Base-by-base conservation (phyloP, 1,140 invertebrate species). In the Melanaphis sacchari region DNA sequence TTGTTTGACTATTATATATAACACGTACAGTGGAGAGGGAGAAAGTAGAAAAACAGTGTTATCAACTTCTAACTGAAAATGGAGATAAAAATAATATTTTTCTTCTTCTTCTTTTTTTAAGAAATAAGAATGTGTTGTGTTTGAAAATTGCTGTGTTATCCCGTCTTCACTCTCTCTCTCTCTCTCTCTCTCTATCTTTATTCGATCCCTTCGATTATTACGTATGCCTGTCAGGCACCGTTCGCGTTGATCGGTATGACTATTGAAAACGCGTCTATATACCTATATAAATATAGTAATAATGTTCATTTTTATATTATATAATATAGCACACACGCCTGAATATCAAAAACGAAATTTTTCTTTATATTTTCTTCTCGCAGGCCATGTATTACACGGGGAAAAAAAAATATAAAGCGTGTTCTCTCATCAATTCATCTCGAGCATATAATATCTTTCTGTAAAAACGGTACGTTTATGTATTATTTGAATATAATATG, bases 161-260 rank as follows among this genome's bases (percentile, higher is more conserved):
- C 43, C 81, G 81, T 38, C 85, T 15, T 24, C 31, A 9, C 41
- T 2, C 59, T 9, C 31, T 24, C 41, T 2, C 59, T 9, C 40
- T 31, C 11, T 18, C 40, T 46, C 18, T 40, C 31, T 66, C 22
- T 40, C 89, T 89, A 18, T 82, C 40, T 93, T 31, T 38, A 9
- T 93, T 92, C 81, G 46, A 41, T 93, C 81, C 76, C n/a, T 82
- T 52, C 76, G 91, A 93, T 40, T 93, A 93, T 93, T 93, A 93
- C 22, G 91, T 84, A 93, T 93, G 91, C 91, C 43, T 52, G 46
- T 82, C 91, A 93, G 91, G 91, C 81, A 31, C 66, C 26, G 41
- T 81, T 81, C 21, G 18, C 90, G 38, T 43, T 76, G n/a, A 92
- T 46, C 59, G 76, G n/a, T 81, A 81, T 36, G 46, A 82, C 31